Evolutionary conservation across 2,888 invertebrate genomes (phyloP).

Genomic region (Archips xylosteana): DNA sequence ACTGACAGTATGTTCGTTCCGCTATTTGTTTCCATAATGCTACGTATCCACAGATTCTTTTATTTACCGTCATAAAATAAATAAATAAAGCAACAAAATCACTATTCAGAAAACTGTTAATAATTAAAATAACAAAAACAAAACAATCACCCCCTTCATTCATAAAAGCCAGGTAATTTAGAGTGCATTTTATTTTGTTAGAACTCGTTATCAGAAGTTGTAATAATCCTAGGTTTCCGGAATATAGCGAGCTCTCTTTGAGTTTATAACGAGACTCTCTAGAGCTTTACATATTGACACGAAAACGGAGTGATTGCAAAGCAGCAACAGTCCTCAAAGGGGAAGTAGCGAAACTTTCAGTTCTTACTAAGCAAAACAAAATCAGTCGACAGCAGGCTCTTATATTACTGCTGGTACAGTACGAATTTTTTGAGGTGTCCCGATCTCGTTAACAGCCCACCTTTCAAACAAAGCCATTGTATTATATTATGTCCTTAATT

Average conservation of each 20-base stretch:
- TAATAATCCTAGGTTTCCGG: not conserved
- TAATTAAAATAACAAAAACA: not conserved
- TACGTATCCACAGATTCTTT: not conserved
- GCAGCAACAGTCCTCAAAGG: constrained; percentile 1
- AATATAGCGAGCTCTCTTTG: not conserved
- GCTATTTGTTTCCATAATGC: not conserved
- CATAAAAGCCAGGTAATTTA: not conserved
- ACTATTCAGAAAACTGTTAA: not conserved
- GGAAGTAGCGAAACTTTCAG: not conserved
- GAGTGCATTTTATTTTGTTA: not conserved
- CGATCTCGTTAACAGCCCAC: too few species aligned
- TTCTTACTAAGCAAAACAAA: not conserved
- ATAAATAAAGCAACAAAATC: not conserved
- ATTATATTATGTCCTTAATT: too few species aligned
- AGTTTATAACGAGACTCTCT: not conserved
- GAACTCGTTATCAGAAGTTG: not conserved
- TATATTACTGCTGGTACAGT: not conserved
- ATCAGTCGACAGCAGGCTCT: not conserved
- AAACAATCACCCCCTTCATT: not conserved
- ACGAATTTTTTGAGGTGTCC: too few species aligned
- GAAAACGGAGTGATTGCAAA: constrained; percentile 19
- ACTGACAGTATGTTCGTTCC: not conserved
- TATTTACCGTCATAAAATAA: not conserved
- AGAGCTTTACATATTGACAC: constrained; percentile 21
- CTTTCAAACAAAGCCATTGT: too few species aligned